Evolutionary conservation across 64 coral and sea anemone genomes (phyloP).

Genomic region (Montipora foliosa): DNA sequence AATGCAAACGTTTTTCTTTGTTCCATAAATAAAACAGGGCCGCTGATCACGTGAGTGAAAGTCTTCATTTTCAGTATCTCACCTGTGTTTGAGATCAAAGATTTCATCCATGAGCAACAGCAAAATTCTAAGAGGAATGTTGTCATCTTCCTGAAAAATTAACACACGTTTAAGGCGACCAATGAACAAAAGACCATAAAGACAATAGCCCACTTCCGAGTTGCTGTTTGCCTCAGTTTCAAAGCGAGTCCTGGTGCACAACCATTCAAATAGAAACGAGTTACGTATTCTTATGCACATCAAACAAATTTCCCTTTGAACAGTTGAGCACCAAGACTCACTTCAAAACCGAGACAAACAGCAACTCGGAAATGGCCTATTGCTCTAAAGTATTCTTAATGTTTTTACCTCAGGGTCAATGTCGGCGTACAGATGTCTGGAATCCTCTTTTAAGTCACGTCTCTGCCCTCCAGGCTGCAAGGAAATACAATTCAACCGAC

Average conservation of each 20-base stretch:
- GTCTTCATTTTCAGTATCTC: background rate
- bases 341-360: no score
- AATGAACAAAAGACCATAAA: background rate
- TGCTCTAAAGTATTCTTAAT: background rate
- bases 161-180: background rate
- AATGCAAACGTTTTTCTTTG: no score
- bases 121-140: conserved; percentile 93
- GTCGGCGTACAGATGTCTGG: conserved; percentile 82
- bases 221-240: no score
- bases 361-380: background rate
- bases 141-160: conserved; percentile 90
- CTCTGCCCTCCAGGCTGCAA: conserved; percentile 61
- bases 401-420: conserved; percentile 84
- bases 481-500: background rate
- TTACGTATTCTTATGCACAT: no score
- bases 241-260: no score
- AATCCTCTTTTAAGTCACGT: conserved; percentile 85
- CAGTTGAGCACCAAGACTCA: no score
- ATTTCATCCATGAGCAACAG: conserved; percentile 97
- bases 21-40: no score
- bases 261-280: no score
- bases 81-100: conserved; percentile 97
- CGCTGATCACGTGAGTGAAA: no score
- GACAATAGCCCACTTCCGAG: background rate
- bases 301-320: no score